A percentile compares a stretch with the other conserved stretches of the same genome.
These are phyloP conservation scores for Paracanthobrama guichenoti DNA, from an alignment of 2,113 vertebrate species.

Conservation along the genomic window DNA sequence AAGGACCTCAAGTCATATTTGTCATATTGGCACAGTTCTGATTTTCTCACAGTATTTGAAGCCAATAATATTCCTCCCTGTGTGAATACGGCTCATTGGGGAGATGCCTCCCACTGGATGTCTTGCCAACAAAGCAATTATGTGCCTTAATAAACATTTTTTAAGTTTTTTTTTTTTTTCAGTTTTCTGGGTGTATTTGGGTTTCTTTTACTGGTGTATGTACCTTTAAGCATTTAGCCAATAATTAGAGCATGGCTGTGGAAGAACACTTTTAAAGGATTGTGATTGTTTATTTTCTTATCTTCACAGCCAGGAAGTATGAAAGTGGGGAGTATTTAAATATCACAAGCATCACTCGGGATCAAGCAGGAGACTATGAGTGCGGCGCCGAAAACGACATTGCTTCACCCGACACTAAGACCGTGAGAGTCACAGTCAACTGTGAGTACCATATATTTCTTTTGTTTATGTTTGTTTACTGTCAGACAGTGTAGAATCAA, in stretches of 20 bases:
- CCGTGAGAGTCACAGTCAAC: conserved; percentile 94
- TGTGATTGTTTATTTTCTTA: conserved; percentile 15
- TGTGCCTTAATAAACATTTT: conserved; percentile 16
- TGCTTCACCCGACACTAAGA: conserved; percentile 89
- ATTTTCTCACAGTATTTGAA: conserved; percentile 47
- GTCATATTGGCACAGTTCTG: conserved; percentile 46
- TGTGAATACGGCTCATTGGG: conserved; percentile 36
- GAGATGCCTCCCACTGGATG: conserved; percentile 37
- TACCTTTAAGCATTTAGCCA: conserved; percentile 13
- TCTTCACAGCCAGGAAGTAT: conserved; percentile 85
- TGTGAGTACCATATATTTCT: conserved; percentile 83
- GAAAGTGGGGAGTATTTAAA: conserved; percentile 95
- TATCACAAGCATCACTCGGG: conserved; percentile 92
- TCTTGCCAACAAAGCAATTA: conserved; percentile 39
- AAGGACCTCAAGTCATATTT: conserved; percentile 46
- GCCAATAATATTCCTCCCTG: conserved; percentile 38
- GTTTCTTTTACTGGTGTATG: neutral
- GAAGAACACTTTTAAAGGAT: neutral
- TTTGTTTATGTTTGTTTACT: conserved; percentile 26
- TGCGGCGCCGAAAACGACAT: conserved; percentile 95
- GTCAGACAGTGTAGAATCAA: conserved; percentile 1
- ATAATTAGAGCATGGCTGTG: neutral
- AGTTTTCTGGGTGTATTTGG: neutral
- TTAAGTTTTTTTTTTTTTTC: neutral
- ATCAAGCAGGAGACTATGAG: conserved; percentile 96